Percentiles rank a stretch among this genome's conserved stretches.
phyloP scores from a whole-genome alignment of 2,888 invertebrate genomes.

The Pteria penguin region DNA sequence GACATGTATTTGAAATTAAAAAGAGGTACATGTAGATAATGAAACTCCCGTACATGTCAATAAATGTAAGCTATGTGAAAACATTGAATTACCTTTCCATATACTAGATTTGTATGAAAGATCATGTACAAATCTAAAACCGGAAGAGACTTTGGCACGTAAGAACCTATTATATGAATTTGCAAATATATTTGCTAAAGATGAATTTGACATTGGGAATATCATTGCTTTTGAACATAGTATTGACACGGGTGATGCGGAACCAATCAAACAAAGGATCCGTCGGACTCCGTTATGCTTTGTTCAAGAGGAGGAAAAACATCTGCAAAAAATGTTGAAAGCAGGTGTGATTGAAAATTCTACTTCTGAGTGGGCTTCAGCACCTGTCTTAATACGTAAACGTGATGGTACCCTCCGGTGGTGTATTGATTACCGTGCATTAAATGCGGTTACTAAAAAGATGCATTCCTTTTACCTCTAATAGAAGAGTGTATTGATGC shows the following conservation, averaged over 20 bases:
- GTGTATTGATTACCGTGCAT: constrained; percentile 47
- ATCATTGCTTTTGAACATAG: constrained; percentile 42
- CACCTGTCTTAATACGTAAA: constrained; percentile 44
- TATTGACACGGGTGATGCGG: constrained; percentile 40
- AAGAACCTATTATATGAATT: constrained; percentile 11
- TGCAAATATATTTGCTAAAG: constrained; percentile 36
- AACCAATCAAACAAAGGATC: constrained; percentile 46
- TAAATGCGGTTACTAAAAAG: constrained; percentile 46
- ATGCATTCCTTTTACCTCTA: constrained; percentile 42
- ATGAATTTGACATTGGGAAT: constrained; percentile 39
- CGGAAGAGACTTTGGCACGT: constrained; percentile 10
- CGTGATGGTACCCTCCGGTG: constrained; percentile 43
- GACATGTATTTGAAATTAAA: no score
- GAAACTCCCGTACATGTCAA: no score
- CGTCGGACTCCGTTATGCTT: constrained; percentile 42
- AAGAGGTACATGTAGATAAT: no score
- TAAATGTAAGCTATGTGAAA: no score
- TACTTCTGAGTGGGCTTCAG: constrained; percentile 41
- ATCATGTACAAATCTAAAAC: not conserved
- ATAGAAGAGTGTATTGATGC: constrained; percentile 48
- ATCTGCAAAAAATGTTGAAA: constrained; percentile 41
- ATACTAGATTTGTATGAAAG: constrained; percentile 1
- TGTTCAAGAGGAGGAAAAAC: constrained; percentile 45
- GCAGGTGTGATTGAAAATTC: constrained; percentile 40
- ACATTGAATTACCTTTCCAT: constrained; percentile 14